A percentile compares a stretch with the other conserved stretches of the same genome.
These are phyloP conservation scores for Myotis daubentonii DNA, from an alignment of 2,797 vertebrate species.

Conservation along the genomic window DNA sequence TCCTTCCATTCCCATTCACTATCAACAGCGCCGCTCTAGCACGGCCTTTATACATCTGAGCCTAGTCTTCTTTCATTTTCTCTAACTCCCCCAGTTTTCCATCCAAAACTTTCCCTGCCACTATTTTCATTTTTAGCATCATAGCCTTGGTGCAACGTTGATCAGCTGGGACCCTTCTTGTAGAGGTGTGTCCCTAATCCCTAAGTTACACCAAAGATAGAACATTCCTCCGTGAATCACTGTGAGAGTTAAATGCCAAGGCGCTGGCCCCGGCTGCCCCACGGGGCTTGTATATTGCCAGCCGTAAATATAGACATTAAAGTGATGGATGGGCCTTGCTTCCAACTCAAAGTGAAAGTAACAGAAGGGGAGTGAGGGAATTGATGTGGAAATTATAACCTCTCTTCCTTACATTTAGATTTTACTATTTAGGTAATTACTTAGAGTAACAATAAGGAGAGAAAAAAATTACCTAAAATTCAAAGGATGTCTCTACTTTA, in stretches of 20 bases:
- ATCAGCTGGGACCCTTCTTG: not conserved
- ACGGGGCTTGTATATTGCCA: not conserved
- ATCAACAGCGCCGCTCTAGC: accelerated
- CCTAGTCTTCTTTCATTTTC: not conserved
- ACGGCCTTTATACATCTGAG: not conserved
- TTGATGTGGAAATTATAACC: not conserved
- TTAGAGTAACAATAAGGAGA: not conserved
- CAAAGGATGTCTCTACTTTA: not conserved
- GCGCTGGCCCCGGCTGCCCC: not conserved
- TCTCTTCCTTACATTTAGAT: not conserved
- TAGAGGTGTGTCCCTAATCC: not conserved
- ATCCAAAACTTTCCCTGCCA: not conserved
- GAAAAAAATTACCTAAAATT: not conserved
- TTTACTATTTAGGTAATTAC: not conserved
- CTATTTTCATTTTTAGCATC: not conserved
- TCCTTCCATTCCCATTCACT: not conserved
- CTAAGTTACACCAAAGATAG: not conserved
- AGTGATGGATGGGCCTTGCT: not conserved
- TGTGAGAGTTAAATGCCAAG: not conserved
- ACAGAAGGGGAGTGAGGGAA: not conserved
- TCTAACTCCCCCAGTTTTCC: not conserved
- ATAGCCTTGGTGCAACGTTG: not conserved
- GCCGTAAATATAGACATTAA: not conserved
- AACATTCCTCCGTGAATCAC: not conserved
- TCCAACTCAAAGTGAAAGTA: constrained; percentile 8